A percentile compares a stretch with the other conserved stretches of the same genome.
Conservation (phyloP, 2,113 vertebrate genomes). For the Brienomyrus longianalis region DNA sequence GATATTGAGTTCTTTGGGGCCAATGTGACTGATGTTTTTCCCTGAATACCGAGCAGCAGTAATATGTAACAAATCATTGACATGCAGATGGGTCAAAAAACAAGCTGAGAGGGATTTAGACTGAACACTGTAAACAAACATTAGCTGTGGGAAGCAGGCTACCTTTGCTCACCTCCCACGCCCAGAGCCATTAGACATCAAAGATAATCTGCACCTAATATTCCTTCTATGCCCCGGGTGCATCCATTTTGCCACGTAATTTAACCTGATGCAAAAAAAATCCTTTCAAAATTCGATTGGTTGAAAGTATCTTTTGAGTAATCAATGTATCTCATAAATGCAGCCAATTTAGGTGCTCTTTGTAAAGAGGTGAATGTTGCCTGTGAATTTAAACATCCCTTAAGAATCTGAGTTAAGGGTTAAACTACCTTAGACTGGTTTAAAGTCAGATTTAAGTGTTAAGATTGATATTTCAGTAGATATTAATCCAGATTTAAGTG, state of each 20-base stretch:
- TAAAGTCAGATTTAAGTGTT: background rate
- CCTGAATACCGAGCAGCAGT: background rate
- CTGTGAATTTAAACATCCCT: background rate
- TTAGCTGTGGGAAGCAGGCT: background rate
- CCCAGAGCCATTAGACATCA: background rate
- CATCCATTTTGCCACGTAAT: background rate
- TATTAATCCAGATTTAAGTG: too few relatives aligned
- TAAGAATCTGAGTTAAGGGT: background rate
- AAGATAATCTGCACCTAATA: background rate
- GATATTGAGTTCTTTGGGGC: background rate
- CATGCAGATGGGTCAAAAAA: background rate
- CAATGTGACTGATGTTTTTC: background rate
- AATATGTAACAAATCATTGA: background rate
- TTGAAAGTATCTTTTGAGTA: background rate
- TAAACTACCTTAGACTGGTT: background rate
- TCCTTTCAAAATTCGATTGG: background rate
- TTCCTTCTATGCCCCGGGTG: background rate
- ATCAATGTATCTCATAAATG: background rate
- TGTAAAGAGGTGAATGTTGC: background rate
- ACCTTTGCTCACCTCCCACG: background rate
- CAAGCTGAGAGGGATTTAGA: too few relatives aligned
- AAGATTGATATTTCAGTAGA: background rate
- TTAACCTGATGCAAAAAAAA: background rate
- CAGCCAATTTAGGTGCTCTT: background rate
- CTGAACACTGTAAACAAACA: background rate